Evolutionary conservation across 2,888 invertebrate genomes (phyloP).

Genomic region (Morpho achilles): DNA sequence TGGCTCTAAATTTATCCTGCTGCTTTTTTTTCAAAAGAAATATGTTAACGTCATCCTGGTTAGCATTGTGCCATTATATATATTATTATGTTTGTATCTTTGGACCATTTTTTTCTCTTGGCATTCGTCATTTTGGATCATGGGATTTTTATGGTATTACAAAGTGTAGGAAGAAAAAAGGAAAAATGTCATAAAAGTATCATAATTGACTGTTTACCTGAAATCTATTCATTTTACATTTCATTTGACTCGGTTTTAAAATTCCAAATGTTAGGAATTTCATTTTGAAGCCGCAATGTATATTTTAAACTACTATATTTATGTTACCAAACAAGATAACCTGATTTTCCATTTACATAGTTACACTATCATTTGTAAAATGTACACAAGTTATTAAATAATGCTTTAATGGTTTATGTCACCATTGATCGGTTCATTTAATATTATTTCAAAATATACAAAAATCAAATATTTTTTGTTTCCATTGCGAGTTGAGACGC

Average conservation of each 20-base stretch:
- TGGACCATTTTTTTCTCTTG: too few species aligned
- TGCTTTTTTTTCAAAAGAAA: constrained; percentile 26
- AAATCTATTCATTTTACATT: too few species aligned
- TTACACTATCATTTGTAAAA: constrained; percentile 16
- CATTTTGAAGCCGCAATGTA: not conserved
- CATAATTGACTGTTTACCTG: too few species aligned
- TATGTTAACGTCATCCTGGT: not conserved
- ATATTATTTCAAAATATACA: too few species aligned
- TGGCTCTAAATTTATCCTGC: constrained; percentile 36
- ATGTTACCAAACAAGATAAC: constrained; percentile 23
- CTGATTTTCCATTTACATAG: constrained; percentile 26
- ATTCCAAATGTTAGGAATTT: not conserved
- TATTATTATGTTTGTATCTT: too few species aligned
- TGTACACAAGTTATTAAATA: constrained; percentile 15
- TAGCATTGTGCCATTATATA: too few species aligned
- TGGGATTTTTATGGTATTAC: too few species aligned
- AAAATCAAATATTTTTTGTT: too few species aligned
- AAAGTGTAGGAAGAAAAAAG: too few species aligned
- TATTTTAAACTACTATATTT: constrained; percentile 6
- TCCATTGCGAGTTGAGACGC: too few species aligned
- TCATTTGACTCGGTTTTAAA: not conserved
- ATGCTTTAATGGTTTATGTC: constrained; percentile 1
- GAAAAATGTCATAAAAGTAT: too few species aligned
- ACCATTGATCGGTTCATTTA: not conserved
- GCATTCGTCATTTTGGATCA: too few species aligned